Base-by-base conservation (phyloP, 2,113 vertebrate species). In the Meles meles region DNA sequence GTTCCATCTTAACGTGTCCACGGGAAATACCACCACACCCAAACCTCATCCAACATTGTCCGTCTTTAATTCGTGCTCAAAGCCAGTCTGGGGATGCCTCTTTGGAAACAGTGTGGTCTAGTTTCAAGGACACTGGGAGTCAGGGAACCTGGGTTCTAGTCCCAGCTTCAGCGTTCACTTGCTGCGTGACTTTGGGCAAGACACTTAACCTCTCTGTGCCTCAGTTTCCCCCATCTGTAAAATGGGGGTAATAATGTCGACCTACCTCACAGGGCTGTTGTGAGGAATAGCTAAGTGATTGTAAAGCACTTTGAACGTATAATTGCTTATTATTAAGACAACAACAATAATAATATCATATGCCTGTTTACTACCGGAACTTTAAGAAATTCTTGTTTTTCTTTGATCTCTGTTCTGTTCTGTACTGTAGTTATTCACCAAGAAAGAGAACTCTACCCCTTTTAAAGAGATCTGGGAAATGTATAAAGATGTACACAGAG, bases 191-290 rank as follows among this genome's bases (percentile, higher is more conserved):
- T 95, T 97, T 98, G 97, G 98, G 97, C 97, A 98, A 98, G 98
- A 98, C 97, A 96, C 93, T 97, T 98, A 98, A 98, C 98, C 98
- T 97, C 98, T 98, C 97, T 98, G 98, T 98, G 98, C 98, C 98
- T 98, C 98, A 98, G 97, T 98, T 98, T 98, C 97, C 98, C 97
- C 97, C 98, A 98, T 98, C 98, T 98, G 96, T 97, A 98, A 98
- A 98, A 98, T 98, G 98, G 98, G 98, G 97, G 89, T 89, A 97
- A 95, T 96, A 96, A 97, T 97, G 97, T 98, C 94, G 97, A 98
- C 98, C 98, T 98, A 98, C 98, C 98, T 98, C 98, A 98, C 98
- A 98, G 98, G 98, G 98, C 96, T 98, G 98, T 98, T 98, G 98
- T 98, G 98, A 98, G 98, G 98, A 98, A 97, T 98, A 94, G 98